A percentile compares a stretch with the other conserved stretches of the same genome.
Conservation (phyloP, 92 coral and sea anemone genomes). For the Zoanthus solanderi region DNA sequence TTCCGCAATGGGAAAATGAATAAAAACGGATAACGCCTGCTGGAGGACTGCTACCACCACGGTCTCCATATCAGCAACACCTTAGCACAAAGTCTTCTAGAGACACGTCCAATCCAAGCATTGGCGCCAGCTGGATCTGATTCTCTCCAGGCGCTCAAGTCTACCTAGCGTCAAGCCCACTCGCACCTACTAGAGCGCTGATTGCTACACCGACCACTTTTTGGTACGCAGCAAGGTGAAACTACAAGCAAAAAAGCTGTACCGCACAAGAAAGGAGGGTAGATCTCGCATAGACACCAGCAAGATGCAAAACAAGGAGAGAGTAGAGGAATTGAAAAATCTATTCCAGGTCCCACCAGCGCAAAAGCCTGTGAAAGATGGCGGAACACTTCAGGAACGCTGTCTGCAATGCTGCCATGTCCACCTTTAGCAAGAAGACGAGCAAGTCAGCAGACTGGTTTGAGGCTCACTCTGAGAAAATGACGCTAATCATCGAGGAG, state of each 20-base stretch:
- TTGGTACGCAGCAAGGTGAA: constrained; percentile 30
- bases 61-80: background rate
- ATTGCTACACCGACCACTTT: background rate
- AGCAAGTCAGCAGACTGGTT: background rate
- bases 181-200: background rate
- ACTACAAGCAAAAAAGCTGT: constrained; percentile 2
- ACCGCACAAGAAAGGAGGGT: constrained; percentile 19
- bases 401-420: background rate
- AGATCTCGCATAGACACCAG: constrained; percentile 14
- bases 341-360: background rate
- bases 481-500: background rate
- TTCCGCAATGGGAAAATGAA: background rate
- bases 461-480: background rate
- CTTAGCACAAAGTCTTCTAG: constrained; percentile 13
- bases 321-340: background rate
- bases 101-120: constrained; percentile 12
- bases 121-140: background rate
- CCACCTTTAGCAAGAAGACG: too few relatives aligned
- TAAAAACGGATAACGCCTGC: background rate
- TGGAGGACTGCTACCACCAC: background rate
- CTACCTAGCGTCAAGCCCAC: background rate
- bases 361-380: background rate
- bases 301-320: constrained; percentile 24
- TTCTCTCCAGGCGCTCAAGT: background rate
- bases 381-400: constrained; percentile 8